Conservation (phyloP, 2,888 invertebrate species). For the Hemistola chrysoprasaria region DNA sequence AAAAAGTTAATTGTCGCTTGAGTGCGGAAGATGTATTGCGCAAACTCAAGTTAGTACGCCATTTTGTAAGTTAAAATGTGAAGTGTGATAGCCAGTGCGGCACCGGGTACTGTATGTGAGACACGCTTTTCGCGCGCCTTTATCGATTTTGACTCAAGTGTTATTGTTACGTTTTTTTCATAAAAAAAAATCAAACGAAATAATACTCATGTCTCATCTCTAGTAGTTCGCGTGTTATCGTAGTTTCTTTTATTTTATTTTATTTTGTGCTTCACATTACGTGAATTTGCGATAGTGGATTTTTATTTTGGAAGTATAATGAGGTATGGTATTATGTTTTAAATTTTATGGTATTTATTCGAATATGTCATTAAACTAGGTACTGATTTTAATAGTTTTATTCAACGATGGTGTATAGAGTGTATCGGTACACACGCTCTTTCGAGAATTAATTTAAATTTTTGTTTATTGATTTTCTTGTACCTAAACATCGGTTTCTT, state of each 20-base stretch:
- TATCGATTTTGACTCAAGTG: constrained; percentile 56
- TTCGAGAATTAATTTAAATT: too few relatives aligned
- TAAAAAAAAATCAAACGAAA: constrained; percentile 52
- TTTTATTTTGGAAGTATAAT: constrained; percentile 45
- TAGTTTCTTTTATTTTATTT: constrained; percentile 38
- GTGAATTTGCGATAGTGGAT: constrained; percentile 32
- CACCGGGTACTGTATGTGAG: constrained; percentile 34
- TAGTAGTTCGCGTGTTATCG: constrained; percentile 46
- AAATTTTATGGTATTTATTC: not conserved
- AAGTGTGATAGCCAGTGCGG: constrained; percentile 52
- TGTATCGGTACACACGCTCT: too few relatives aligned
- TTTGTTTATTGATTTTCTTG: too few relatives aligned
- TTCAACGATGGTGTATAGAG: too few relatives aligned
- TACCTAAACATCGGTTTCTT: too few relatives aligned
- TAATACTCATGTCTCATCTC: constrained; percentile 40
- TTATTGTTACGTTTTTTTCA: constrained; percentile 67
- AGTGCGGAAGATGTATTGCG: constrained; percentile 32
- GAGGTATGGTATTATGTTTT: constrained; percentile 43
- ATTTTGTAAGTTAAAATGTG: constrained; percentile 26
- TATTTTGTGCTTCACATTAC: constrained; percentile 34
- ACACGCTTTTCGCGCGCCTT: constrained; percentile 44
- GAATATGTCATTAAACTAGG: too few relatives aligned
- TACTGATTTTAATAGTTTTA: too few relatives aligned
- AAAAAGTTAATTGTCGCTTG: constrained; percentile 12
- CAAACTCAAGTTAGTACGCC: constrained; percentile 33